Conservation (phyloP, 64 coral and sea anemone genomes). For the Pocillopora damicornis region DNA sequence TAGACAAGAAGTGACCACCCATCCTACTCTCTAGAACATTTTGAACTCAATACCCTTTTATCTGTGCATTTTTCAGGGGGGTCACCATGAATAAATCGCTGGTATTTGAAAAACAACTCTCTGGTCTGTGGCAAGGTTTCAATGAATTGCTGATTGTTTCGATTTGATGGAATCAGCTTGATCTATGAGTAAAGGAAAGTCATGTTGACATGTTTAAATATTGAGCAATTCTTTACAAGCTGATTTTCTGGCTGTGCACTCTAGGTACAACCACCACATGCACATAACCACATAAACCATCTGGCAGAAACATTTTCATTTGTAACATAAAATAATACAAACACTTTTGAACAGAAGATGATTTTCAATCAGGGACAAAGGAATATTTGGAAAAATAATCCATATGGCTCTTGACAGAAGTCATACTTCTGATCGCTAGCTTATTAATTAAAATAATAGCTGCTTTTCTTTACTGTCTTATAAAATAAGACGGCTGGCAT, state of each 20-base stretch:
- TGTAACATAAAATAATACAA: background rate
- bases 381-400: too few relatives aligned
- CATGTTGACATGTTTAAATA: background rate
- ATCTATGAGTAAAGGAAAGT: slow-evolving; percentile 35
- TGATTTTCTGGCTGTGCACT: background rate
- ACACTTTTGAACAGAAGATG: too few relatives aligned
- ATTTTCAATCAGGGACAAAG: too few relatives aligned
- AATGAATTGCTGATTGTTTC: slow-evolving; percentile 47
- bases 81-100: slow-evolving; percentile 88
- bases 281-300: background rate
- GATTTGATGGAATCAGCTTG: slow-evolving; percentile 66
- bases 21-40: background rate
- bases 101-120: slow-evolving; percentile 85
- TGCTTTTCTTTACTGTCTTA: too few relatives aligned
- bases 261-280: background rate
- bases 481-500: too few relatives aligned
- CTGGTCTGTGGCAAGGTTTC: slow-evolving; percentile 58
- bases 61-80: slow-evolving; percentile 71
- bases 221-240: background rate
- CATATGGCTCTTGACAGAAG: too few relatives aligned
- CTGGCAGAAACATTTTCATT: background rate
- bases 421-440: too few relatives aligned
- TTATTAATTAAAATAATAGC: too few relatives aligned
- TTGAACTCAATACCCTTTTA: slow-evolving; percentile 50
- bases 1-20: slow-evolving; percentile 13